Evolutionary conservation across 2,888 invertebrate genomes (phyloP), one percentile per base, ranked within the genome.

Genomic region (Deilephila porcellus): DNA sequence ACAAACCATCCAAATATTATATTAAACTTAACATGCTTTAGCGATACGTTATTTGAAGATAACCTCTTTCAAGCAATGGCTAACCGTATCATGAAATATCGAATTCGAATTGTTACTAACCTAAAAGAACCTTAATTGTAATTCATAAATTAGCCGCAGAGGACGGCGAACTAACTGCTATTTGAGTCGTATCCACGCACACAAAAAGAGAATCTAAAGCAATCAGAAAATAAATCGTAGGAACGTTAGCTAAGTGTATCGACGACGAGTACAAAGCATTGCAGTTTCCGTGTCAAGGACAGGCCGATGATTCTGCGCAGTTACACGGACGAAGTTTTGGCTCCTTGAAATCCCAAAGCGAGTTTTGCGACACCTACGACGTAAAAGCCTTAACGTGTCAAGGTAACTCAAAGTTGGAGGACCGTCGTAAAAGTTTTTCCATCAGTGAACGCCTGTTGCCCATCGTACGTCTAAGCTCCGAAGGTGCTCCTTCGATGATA

Each of bases 221-320:
- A 25, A 53, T 56, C 73, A 45, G 71, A 77, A 75, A 70, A 72
- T 73, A 78, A 67, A 72, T 74, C 75, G 63, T 71, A 60, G 19
- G 71, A 76, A 62, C 73, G 72, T 34, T 62, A 72, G 74, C 71
- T 73, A 75, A 72, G 25, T 74, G 72, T 67, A 71, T 73, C 70
- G 73, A 75, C 81, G 81, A 67, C 20, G 89, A 91, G 93, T 90
- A 93, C 90, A 90, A 90, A 92, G 90, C 89, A 91, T 82, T 88
- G 88, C 86, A 86, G 76, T 79, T 80, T 83, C 77, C 82, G 45
- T 78, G 94, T 93, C 94, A 94, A 94, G 94, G 94, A 83, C 90
- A 88, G 92, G 94, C 84, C 93, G 85, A 84, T 88, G 93, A 93
- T 91, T 93, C 93, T 93, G 93, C 94, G 94, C 94, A 93, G 83